phyloP scores from a whole-genome alignment of 2,113 vertebrate species.

The Spilogale gracilis region DNA sequence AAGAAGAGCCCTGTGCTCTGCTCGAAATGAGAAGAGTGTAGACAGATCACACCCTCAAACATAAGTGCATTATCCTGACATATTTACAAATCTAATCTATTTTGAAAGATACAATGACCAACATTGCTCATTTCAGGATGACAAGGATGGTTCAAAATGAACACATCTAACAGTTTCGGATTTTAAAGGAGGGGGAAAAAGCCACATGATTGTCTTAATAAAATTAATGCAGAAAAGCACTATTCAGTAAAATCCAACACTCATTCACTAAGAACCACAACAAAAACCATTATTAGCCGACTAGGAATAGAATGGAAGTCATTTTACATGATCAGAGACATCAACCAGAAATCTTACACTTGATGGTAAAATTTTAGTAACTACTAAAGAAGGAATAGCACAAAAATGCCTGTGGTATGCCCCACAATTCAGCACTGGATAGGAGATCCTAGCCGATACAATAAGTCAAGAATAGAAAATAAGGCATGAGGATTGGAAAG shows the following conservation, averaged over 20 bases:
- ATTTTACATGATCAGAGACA: neutral
- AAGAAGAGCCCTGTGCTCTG: neutral
- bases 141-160: neutral
- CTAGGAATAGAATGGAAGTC: neutral
- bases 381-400: neutral
- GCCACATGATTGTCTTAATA: neutral
- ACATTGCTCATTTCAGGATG: neutral
- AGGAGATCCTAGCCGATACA: neutral
- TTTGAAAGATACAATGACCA: conserved; percentile 18
- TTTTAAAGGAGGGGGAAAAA: neutral
- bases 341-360: neutral
- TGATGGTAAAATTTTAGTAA: neutral
- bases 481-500: neutral
- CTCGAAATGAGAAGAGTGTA: neutral
- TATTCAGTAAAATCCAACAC: neutral
- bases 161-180: neutral
- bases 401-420: neutral
- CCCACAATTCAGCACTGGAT: neutral
- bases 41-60: neutral
- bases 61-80: neutral
- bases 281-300: neutral
- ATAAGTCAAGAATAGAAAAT: neutral
- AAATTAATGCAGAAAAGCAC: neutral
- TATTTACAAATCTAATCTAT: conserved; percentile 31
- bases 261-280: neutral